A percentile compares a stretch with the other conserved stretches of the same genome.
phyloP scores from a whole-genome alignment of 2,113 vertebrate species.

The Grammomys dolichurus region DNA sequence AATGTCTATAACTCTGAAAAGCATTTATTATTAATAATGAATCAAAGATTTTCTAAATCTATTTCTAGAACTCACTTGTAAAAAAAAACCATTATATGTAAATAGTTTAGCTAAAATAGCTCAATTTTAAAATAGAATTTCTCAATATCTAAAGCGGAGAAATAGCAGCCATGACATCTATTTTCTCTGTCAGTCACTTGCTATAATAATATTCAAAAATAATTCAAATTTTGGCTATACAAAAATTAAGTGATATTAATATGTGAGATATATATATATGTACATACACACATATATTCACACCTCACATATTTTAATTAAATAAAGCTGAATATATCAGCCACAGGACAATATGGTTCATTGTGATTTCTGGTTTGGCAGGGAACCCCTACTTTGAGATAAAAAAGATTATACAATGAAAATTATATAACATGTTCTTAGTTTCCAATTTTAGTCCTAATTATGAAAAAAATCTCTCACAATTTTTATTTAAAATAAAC shows the following conservation, averaged over 20 bases:
- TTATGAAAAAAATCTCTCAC: neutral
- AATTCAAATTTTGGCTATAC: slow-evolving; percentile 48
- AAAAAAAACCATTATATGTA: slow-evolving; percentile 32
- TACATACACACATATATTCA: no score
- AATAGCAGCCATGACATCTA: slow-evolving; percentile 34
- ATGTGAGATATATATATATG: no score
- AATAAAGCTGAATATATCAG: neutral
- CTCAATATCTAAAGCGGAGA: slow-evolving; percentile 39
- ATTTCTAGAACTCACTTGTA: slow-evolving; percentile 31
- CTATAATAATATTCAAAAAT: slow-evolving; percentile 34
- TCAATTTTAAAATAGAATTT: slow-evolving; percentile 57
- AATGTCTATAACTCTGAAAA: neutral
- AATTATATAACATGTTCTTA: neutral
- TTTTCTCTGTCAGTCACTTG: slow-evolving; percentile 59
- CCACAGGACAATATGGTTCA: neutral
- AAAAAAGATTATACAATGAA: neutral
- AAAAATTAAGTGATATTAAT: slow-evolving; percentile 43
- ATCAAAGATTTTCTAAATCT: slow-evolving; percentile 19
- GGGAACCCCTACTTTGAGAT: neutral
- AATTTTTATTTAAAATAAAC: slow-evolving; percentile 27
- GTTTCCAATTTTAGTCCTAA: neutral
- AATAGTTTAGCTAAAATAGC: slow-evolving; percentile 61
- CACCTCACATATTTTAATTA: neutral
- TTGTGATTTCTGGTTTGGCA: neutral
- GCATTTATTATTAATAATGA: slow-evolving; percentile 43